Base-by-base conservation (phyloP, 1,140 invertebrate genomes). In the Heterodera schachtii region DNA sequence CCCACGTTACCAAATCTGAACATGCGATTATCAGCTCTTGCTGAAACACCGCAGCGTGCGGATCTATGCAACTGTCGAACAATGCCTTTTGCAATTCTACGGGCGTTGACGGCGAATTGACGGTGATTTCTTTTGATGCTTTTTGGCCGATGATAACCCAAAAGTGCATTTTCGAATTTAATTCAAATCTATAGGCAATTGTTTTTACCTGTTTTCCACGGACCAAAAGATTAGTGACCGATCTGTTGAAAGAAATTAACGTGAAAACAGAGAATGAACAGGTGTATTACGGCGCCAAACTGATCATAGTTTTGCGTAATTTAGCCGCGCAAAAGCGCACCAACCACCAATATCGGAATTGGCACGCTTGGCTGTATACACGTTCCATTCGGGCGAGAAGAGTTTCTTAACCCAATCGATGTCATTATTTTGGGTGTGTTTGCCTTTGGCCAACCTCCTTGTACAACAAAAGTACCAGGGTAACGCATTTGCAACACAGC, bases 91-190 rank as follows among this genome's bases (percentile, higher is more conserved):
- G 52, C 84, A 90, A 83, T 89, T 91, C 67, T 47, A 70, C 93
- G 0, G 97, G 97, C 1, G 95, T 96, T 92, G 98, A 94, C 0
- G 97, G 97, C 89, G 97, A 96, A 89, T 97, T 95, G 87, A 99
- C 95, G 0, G 97, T 94, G 0, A 95, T 95, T 92, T 98, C 96
- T 86, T 96, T 94, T 83, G 95, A 94, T 46, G 87, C 95, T 88
- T 96, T 95, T 43, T 97, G 95, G 66, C 97, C 97, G 6, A 98
- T 94, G 6, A 96, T 96, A 52, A 98, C 92, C 94, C 95, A 86
- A 69, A 91, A 91, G 81, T 74, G 47, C 57, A 57, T 64, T 16
- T 64, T 11, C 13, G 0, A 13, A 11, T 16, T 60, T 64, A 13
- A 64, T 19, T 3, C 57, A 3, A 31, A 8, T 52, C 49, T 8